Base-by-base conservation (phyloP, 1,140 invertebrate species). In the Drosophila varians region DNA sequence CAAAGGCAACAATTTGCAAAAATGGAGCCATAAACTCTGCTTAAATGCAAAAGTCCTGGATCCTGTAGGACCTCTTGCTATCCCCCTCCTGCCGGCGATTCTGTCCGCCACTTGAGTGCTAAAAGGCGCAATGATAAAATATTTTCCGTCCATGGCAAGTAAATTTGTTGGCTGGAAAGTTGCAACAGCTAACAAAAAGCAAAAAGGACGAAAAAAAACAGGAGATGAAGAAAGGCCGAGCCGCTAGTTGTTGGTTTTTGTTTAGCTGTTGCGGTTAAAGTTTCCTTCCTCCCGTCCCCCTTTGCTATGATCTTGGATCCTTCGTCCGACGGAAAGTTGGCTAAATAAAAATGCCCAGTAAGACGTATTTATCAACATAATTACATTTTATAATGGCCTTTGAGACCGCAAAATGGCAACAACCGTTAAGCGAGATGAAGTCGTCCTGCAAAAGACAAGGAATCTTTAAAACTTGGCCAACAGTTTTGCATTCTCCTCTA, bases 371-470 rank as follows among this genome's bases (percentile, higher is more conserved):
- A 90, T 90, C 87, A 90, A 84, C 87, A 90, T 90, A 90, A 90
- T 90, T 90, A 90, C 87, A 88, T 90, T 90, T 90, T 84, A 88
- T 90, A 90, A 90, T 90, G 87, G 87, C 87, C 78, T 90, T 79
- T 90, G 87, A 90, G 90, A 73, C 87, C 87, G 82, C 87, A 90
- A 90, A 90, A 83, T 74, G 87, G 80, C 76, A 69, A 71, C n/a
- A 84, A 80, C 72, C 57, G 54, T 45, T 56, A 69, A 60, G 49
- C 57, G 42, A 74, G 72, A 86, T 80, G 74, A 74, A 80, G 68
- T 34, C 19, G 14, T 49, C 34, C 60, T 53, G 56, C 36, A 56
- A 54, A 60, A 57, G 40, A 51, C 16, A 12, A 53, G 36, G 45
- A 46, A 56, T 36, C 28, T 43, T 58, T 55, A n/a, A 56, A 71